Percentiles rank a stretch among this genome's conserved stretches.
Conservation (phyloP, 2,888 invertebrate species). For the Drosophila kambysellisi region DNA sequence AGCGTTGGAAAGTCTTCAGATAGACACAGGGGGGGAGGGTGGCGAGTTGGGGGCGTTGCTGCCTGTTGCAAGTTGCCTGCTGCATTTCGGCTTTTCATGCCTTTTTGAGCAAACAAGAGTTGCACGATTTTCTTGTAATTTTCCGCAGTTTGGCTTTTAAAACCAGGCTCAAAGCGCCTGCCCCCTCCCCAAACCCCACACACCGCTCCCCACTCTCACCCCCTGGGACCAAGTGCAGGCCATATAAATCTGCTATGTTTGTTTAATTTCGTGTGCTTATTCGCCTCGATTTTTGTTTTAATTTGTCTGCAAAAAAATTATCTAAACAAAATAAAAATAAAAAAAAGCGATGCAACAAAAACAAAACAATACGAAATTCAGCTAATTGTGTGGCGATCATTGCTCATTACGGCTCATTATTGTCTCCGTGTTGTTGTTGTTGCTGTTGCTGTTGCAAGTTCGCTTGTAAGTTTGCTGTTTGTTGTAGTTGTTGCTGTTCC, state of each 20-base stretch:
- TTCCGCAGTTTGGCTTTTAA: conserved; percentile 72
- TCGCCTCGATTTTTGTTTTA: conserved; percentile 72
- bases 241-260: conserved; percentile 77
- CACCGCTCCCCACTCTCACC: not conserved
- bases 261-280: conserved; percentile 80
- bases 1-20: conserved; percentile 64
- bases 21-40: not conserved
- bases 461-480: conserved; percentile 43
- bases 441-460: conserved; percentile 64
- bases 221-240: conserved; percentile 43
- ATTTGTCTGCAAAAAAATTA: conserved; percentile 69
- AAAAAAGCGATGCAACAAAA: conserved; percentile 27
- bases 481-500: conserved; percentile 39
- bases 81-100: conserved; percentile 60
- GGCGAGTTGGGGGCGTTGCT: conserved; percentile 15
- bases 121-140: conserved; percentile 84
- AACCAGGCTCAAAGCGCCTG: conserved; percentile 19
- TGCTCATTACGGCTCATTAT: conserved; percentile 76
- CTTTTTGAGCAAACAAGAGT: conserved; percentile 76
- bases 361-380: conserved; percentile 63
- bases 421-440: conserved; percentile 58
- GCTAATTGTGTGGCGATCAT: conserved; percentile 79
- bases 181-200: not conserved
- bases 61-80: conserved; percentile 23
- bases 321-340: conserved; percentile 23